Base-by-base conservation (phyloP, 2,888 invertebrate genomes). In the Dryococelus australis region DNA sequence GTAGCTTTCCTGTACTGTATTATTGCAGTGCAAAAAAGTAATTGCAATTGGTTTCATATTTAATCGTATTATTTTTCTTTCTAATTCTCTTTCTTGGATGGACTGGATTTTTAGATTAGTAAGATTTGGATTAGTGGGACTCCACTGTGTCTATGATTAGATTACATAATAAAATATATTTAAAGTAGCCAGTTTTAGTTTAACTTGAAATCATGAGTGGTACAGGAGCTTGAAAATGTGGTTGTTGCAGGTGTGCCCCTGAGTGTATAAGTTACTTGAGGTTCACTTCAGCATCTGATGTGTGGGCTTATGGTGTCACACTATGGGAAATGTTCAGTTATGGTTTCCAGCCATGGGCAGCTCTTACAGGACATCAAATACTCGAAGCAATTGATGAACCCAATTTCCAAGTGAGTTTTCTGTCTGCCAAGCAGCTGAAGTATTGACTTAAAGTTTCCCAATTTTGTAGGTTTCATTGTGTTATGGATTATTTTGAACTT, bases 251-350 rank as follows among this genome's bases (percentile, higher is more conserved):
- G 96, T 99, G 99, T 93, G 99, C 99, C 0, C 99, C 99, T 0
- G 99, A 99, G 93, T 98, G 98, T 92, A 99, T 99, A 90, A 97
- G 98, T 90, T 99, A 97, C 92, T 94, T 99, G 88, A 96, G 98
- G 88, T 99, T 99, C 92, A 99, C 99, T 0, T 97, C 98, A 12
- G 96, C 99, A 10, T 98, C 98, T 87, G 99, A 99, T 92, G 98
- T 99, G 0, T 99, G 99, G 99, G 98, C 99, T 0, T 99, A 96
- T 92, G 99, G 98, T 5, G 98, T 99, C 0, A 98, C 99, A n/a
- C 93, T 99, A 0, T 99, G 99, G 99, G 99, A 99, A 93, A 98
- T 99, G 98, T 99, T 99, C 92, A 98, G 98, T 0, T 99, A 99
- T 91, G 99, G 99, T 0, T 98, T 98, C 92, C 99, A 99, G 92